Evolutionary conservation across 1,140 invertebrate genomes (phyloP).

Genomic region (Calosoma granatense): DNA sequence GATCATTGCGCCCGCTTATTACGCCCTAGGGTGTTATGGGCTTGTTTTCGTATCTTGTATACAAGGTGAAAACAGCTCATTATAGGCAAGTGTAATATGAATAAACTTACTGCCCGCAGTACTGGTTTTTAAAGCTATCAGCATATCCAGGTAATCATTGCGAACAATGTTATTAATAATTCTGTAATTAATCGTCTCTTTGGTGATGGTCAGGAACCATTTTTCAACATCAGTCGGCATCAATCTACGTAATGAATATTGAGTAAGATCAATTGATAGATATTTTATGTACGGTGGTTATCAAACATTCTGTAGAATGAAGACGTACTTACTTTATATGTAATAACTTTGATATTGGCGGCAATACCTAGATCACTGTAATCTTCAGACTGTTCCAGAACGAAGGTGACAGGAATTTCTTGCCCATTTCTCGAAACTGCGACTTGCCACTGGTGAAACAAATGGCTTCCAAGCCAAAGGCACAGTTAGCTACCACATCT

Average conservation of each 20-base stretch:
- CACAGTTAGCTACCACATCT: slow-evolving; percentile 39
- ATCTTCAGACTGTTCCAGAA: not conserved
- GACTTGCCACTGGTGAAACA: slow-evolving; percentile 24
- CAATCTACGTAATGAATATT: no score
- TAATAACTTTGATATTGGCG: slow-evolving; percentile 4
- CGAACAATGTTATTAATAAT: slow-evolving; percentile 28
- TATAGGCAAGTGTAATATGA: no score
- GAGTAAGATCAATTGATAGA: no score
- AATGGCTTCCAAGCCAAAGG: slow-evolving; percentile 35
- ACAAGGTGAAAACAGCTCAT: no score
- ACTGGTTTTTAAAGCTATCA: slow-evolving; percentile 27
- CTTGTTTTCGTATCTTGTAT: no score
- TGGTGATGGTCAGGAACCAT: slow-evolving; percentile 34
- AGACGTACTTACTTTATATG: slow-evolving; percentile 23
- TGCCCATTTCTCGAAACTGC: slow-evolving; percentile 24
- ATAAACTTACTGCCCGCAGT: not conserved
- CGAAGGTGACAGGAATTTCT: slow-evolving; percentile 5
- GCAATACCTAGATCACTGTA: slow-evolving; percentile 11
- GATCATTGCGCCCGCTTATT: no score
- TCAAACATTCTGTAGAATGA: not conserved
- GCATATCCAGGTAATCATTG: slow-evolving; percentile 39
- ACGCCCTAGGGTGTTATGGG: no score
- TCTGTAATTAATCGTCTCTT: slow-evolving; percentile 33
- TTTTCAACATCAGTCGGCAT: slow-evolving; percentile 20
- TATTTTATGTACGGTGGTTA: no score